Evolutionary conservation across 2,113 vertebrate genomes (phyloP).

Genomic region (Notothenia rossii): DNA sequence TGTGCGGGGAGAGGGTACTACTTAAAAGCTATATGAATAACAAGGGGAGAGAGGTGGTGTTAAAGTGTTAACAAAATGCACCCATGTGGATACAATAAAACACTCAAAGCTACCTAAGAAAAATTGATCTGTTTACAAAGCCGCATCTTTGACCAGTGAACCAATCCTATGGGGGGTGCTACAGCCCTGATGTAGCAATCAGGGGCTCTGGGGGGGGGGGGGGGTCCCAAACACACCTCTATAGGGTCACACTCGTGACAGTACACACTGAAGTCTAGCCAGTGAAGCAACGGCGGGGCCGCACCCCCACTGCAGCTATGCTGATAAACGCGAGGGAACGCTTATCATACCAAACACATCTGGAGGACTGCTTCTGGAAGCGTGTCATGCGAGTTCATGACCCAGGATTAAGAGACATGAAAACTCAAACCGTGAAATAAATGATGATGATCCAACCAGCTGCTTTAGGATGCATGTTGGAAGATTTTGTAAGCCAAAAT

Average conservation of each 20-base stretch:
- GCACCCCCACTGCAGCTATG: slow-evolving; percentile 55
- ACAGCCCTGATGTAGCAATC: not conserved
- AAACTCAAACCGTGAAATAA: too few species aligned
- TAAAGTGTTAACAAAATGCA: slow-evolving; percentile 10
- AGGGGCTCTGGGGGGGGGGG: not conserved
- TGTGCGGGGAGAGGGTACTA: slow-evolving; percentile 4
- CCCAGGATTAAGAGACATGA: too few species aligned
- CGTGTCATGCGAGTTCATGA: not conserved
- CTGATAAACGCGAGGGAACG: slow-evolving; percentile 69
- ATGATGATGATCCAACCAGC: not conserved
- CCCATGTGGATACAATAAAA: slow-evolving; percentile 3
- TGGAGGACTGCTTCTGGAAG: slow-evolving; percentile 38
- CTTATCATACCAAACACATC: slow-evolving; percentile 73
- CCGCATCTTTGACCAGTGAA: not conserved
- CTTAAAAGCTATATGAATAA: slow-evolving; percentile 1
- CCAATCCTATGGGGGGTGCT: slow-evolving; percentile 57
- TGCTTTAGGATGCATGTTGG: not conserved
- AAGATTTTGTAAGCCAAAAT: not conserved
- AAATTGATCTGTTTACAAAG: not conserved
- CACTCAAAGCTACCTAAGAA: not conserved
- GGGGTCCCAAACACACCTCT: not conserved
- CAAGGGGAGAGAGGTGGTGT: not conserved
- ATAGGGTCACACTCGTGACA: not conserved
- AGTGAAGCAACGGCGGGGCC: slow-evolving; percentile 39
- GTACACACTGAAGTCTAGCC: not conserved